Base-by-base conservation (phyloP, 2,888 invertebrate species). In the Pammene aurita region DNA sequence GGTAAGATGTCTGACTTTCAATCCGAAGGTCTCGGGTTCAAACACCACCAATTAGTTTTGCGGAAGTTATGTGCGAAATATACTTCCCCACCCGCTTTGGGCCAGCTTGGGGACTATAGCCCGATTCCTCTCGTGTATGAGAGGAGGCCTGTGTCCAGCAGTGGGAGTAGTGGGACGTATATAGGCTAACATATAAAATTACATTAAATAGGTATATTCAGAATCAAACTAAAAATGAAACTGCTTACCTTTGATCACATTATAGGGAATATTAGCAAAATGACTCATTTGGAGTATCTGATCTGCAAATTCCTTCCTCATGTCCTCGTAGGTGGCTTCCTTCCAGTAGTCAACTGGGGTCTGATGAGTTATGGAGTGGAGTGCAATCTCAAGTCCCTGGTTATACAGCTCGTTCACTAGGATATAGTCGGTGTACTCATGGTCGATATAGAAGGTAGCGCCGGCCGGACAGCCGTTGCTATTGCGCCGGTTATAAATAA, bases 391-490 rank as follows among this genome's bases (percentile, higher is more conserved):
- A 72, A 94, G 94, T 0, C 96, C 90, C 1, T 71, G 71, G 69
- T 87, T 89, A 77, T 94, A 94, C 0, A 96, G 86, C 63, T 94
- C 92, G 76, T 95, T 94, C 2, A 95, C 90, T n/a, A 92, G 76
- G 6, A 88, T 83, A 77, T 96, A 96, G 83, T 96, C 94, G 0
- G 95, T 95, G 80, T 96, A 96, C 72, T 96, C 95, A 77, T 96
- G 96, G 44, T 94, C 95, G 44, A 96, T 90, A 81, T 94, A 96
- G 85, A 95, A 95, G 0, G 96, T 96, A 48, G 93, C 93, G 0
- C 94, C 92, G 0, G 94, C 93, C 0, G 92, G 91, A 70, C 95
- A 95, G 0, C 93, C 93, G 79, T 96, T 95, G 0, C 94, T 94
- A 84, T 96, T 96, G 5, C 58, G 78, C 0, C 95, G 85, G 13